Percentiles rank a stretch among this genome's conserved stretches.
Conservation (phyloP, 2,888 invertebrate species). For the Osmoderma eremita region DNA sequence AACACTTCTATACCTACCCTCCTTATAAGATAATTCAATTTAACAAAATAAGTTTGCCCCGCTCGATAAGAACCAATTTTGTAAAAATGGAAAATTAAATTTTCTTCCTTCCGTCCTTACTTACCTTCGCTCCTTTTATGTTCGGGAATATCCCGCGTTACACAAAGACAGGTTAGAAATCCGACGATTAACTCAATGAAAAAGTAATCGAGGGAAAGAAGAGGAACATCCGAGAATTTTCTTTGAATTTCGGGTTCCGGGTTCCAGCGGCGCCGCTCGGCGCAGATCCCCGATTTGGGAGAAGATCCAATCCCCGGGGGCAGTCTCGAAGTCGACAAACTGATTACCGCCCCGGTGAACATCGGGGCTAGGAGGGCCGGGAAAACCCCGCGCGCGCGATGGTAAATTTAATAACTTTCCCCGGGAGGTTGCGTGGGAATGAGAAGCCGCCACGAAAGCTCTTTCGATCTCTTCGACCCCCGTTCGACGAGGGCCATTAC, state of each 20-base stretch:
- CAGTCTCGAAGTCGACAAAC: slow-evolving; percentile 35
- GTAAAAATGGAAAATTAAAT: no score
- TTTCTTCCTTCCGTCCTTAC: not conserved
- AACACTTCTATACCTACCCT: no score
- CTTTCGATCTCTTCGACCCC: slow-evolving; percentile 28
- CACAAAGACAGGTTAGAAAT: slow-evolving; percentile 27
- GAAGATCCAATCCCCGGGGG: slow-evolving; percentile 24
- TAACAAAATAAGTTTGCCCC: no score
- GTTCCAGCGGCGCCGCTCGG: slow-evolving; percentile 19
- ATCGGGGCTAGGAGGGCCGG: slow-evolving; percentile 8
- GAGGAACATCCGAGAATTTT: slow-evolving; percentile 24
- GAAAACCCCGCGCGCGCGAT: not conserved
- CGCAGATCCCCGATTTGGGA: slow-evolving; percentile 29
- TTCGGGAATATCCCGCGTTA: not conserved
- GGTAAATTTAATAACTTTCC: slow-evolving; percentile 35
- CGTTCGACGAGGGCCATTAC: slow-evolving; percentile 13
- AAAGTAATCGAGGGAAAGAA: slow-evolving; percentile 34
- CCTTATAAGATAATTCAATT: no score
- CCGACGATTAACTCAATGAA: slow-evolving; percentile 33
- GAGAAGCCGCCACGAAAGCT: slow-evolving; percentile 21
- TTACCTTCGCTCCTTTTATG: not conserved
- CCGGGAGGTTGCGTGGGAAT: slow-evolving; percentile 7
- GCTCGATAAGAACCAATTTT: no score
- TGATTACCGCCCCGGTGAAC: slow-evolving; percentile 34
- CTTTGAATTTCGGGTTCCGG: slow-evolving; percentile 19